phyloP scores from a whole-genome alignment of 53 echinoderm and acorn worm species.

The Echinarachnius parma region DNA sequence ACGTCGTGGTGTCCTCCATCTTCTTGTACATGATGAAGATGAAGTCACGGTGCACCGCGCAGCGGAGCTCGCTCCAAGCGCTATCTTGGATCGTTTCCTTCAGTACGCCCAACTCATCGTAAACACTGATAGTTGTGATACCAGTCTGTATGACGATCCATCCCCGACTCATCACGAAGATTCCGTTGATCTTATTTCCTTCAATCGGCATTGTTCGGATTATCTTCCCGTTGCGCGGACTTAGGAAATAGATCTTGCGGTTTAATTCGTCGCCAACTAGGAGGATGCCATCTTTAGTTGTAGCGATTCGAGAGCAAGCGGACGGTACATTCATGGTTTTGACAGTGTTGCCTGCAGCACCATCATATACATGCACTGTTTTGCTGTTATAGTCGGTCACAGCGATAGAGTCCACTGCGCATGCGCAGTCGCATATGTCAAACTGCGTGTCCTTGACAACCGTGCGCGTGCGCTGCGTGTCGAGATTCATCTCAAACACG shows the following conservation, averaged over 20 bases:
- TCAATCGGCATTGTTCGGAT: conserved; percentile 14
- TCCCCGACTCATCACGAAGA: conserved; percentile 9
- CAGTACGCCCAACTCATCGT: conserved; percentile 9
- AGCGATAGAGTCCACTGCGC: background rate
- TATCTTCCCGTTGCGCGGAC: conserved; percentile 23
- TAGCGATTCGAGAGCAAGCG: conserved; percentile 7
- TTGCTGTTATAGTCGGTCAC: conserved; percentile 35
- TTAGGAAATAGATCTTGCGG: conserved; percentile 19
- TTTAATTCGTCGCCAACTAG: conserved; percentile 22
- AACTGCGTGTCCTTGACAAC: conserved; percentile 19
- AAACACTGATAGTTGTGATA: conserved; percentile 17
- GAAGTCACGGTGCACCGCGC: conserved; percentile 25
- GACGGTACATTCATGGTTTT: conserved; percentile 9
- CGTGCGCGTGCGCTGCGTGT: conserved; percentile 9
- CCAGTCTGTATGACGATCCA: conserved; percentile 23
- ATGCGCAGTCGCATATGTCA: conserved; percentile 31
- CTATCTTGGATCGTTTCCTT: conserved; percentile 11
- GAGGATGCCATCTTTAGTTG: background rate
- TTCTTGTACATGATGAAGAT: conserved; percentile 27
- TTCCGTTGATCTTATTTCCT: conserved; percentile 25
- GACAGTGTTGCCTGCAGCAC: background rate
- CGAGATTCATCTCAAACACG: conserved; percentile 22
- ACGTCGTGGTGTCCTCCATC: background rate
- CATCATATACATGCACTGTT: conserved; percentile 22
- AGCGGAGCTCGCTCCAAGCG: conserved; percentile 27